Percentiles rank a stretch among this genome's conserved stretches.
These are phyloP conservation scores for Sebastiscus tertius DNA, from an alignment of 2,797 vertebrate genomes.

Conservation along the genomic window DNA sequence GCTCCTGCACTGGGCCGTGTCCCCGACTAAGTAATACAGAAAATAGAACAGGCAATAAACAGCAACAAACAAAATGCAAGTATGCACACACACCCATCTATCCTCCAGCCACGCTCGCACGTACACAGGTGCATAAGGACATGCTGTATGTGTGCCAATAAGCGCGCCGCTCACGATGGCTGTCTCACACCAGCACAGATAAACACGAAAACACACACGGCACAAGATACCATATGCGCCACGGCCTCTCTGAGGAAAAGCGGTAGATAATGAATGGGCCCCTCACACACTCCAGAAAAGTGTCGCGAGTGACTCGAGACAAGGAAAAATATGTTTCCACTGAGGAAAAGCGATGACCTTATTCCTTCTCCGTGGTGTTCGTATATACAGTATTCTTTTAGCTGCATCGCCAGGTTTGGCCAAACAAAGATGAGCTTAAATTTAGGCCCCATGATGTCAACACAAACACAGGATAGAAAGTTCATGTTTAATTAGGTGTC, in stretches of 20 bases:
- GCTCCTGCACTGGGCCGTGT: conserved; percentile 68
- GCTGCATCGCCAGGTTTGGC: conserved; percentile 69
- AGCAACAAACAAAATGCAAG: conserved; percentile 56
- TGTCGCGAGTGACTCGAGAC: conserved; percentile 68
- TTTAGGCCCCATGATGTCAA: conserved; percentile 82
- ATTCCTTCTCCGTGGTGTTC: conserved; percentile 68
- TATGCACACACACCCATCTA: conserved; percentile 18
- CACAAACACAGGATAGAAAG: conserved; percentile 80
- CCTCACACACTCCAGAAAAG: conserved; percentile 62
- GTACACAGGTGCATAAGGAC: conserved; percentile 43
- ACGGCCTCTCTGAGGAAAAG: conserved; percentile 52
- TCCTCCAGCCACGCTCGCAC: neutral
- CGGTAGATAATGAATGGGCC: conserved; percentile 71
- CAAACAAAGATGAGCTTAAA: conserved; percentile 73
- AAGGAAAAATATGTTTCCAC: conserved; percentile 76
- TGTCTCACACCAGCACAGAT: conserved; percentile 36
- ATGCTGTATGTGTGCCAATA: conserved; percentile 38
- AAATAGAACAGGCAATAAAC: conserved; percentile 71
- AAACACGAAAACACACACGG: conserved; percentile 59
- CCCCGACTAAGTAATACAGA: conserved; percentile 67
- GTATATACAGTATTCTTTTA: conserved; percentile 42
- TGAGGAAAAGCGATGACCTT: conserved; percentile 76
- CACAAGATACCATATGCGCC: conserved; percentile 49
- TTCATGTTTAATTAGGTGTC: conserved; percentile 88
- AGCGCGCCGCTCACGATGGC: conserved; percentile 5